Percentiles rank a stretch among this genome's conserved stretches.
Conservation (phyloP, 1,140 invertebrate species). For the Coenobita brevimanus region DNA sequence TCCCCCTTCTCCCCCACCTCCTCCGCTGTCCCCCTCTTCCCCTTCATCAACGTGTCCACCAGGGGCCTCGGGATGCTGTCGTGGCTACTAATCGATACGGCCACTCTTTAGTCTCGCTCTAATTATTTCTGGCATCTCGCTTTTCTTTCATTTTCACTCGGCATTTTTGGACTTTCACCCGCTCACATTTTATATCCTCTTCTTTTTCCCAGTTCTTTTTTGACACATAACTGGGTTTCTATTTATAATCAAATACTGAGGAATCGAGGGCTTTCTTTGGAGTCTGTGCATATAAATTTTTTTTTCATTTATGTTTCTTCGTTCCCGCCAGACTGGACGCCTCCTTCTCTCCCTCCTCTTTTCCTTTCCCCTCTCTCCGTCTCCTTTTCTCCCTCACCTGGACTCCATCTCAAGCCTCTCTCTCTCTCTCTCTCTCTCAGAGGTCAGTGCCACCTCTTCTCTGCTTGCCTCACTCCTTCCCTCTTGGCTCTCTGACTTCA, state of each 20-base stretch:
- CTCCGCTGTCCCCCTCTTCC: background rate
- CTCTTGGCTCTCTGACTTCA: too few relatives aligned
- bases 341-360: background rate
- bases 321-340: background rate
- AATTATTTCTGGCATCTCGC: background rate
- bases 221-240: background rate
- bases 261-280: too few relatives aligned
- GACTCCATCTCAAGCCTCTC: background rate
- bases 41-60: slow-evolving; percentile 29
- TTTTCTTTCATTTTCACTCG: slow-evolving; percentile 25
- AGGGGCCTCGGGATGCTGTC: slow-evolving; percentile 12
- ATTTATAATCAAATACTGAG: slow-evolving; percentile 19
- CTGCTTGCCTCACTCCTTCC: background rate
- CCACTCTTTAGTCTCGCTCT: slow-evolving; percentile 50
- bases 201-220: background rate
- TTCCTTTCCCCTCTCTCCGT: background rate
- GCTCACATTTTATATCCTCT: background rate
- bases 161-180: background rate
- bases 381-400: background rate
- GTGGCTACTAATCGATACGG: slow-evolving; percentile 46
- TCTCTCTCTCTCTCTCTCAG: background rate
- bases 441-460: background rate
- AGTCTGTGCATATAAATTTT: too few relatives aligned
- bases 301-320: too few relatives aligned
- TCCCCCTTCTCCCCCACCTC: background rate